Base-by-base conservation (phyloP, 2,113 vertebrate genomes). In the Indicator maculatus region DNA sequence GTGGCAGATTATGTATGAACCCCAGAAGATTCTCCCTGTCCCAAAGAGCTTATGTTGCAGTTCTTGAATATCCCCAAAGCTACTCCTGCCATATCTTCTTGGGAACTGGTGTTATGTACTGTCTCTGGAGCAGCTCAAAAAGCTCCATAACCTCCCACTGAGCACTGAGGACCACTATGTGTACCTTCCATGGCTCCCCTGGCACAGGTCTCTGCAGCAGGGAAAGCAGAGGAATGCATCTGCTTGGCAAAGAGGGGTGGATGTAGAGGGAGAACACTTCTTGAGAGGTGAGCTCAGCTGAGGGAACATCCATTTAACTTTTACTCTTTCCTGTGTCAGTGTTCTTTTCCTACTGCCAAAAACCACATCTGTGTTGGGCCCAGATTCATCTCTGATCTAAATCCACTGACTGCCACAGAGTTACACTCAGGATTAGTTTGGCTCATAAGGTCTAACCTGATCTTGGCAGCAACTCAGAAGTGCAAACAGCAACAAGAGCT, bases 371-470 rank as follows among this genome's bases (percentile, higher is more conserved):
- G 4, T 84, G 59, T 59, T 83, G 50, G 66, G 45, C 55, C 24
- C 59, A 56, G 33, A 52, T 45, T 93, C 13, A 77, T 16, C 60
- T 67, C 41, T 77, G 52, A 71, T 56, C 73, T n/a, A 80, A 92
- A 92, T 74, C 64, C 28, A 73, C 12, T 90, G 47, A 71, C 77
- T 94, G 78, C 53, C 44, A 58, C 55, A 72, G 64, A 76, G 41
- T 74, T 74, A 86, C 72, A 23, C 56, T 15, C 18, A 75, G 81
- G 87, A 93, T 91, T 94, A 78, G 91, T 93, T 89, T 91, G 50
- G 67, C 72, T 87, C 56, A 39, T 64, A 23, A 41, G 38, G 47
- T 73, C 83, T 86, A 70, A 90, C 79, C 73, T 78, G 78, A 88
- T 76, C 74, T 77, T 93, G 84, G 75, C 91, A 95, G 75, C 26